phyloP scores from a whole-genome alignment of 2,888 invertebrate species.

The Carterocephalus palaemon region DNA sequence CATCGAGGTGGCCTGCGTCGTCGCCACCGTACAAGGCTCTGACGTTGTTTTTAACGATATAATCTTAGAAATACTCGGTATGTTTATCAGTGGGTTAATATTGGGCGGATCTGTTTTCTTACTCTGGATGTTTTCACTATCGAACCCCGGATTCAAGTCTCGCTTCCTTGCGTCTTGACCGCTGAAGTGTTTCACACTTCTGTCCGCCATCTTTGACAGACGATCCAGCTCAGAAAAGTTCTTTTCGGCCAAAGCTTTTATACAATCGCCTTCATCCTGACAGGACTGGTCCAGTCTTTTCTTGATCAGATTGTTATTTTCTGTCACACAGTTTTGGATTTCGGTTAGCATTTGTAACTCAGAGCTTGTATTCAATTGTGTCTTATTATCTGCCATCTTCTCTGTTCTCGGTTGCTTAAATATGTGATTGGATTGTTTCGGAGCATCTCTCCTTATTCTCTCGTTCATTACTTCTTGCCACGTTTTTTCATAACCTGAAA shows the following conservation, averaged over 20 bases:
- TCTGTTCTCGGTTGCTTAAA: slow-evolving; percentile 35
- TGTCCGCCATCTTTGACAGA: slow-evolving; percentile 70
- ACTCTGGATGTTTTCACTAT: slow-evolving; percentile 60
- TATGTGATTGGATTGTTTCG: slow-evolving; percentile 34
- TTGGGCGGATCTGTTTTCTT: slow-evolving; percentile 36
- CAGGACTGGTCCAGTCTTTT: slow-evolving; percentile 51
- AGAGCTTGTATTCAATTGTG: slow-evolving; percentile 50
- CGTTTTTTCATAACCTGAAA: slow-evolving; percentile 80
- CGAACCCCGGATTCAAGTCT: slow-evolving; percentile 64
- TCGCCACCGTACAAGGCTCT: slow-evolving; percentile 38
- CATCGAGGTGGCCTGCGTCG: slow-evolving; percentile 63
- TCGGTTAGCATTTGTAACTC: slow-evolving; percentile 65
- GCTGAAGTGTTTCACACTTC: slow-evolving; percentile 64
- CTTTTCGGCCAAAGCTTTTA: slow-evolving; percentile 63
- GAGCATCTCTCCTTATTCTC: slow-evolving; percentile 76
- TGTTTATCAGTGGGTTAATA: slow-evolving; percentile 55
- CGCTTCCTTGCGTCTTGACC: slow-evolving; percentile 56
- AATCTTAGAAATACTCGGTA: slow-evolving; percentile 65
- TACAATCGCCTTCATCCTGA: slow-evolving; percentile 50
- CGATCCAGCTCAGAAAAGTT: slow-evolving; percentile 68
- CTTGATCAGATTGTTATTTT: slow-evolving; percentile 71
- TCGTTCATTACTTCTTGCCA: slow-evolving; percentile 83
- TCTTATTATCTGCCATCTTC: too few relatives aligned
- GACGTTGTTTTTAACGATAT: slow-evolving; percentile 56
- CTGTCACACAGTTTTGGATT: slow-evolving; percentile 65